Evolutionary conservation across 2,113 vertebrate genomes (phyloP), one percentile per base, ranked within the genome.

Genomic region (Ophthalmolycus amberensis): DNA sequence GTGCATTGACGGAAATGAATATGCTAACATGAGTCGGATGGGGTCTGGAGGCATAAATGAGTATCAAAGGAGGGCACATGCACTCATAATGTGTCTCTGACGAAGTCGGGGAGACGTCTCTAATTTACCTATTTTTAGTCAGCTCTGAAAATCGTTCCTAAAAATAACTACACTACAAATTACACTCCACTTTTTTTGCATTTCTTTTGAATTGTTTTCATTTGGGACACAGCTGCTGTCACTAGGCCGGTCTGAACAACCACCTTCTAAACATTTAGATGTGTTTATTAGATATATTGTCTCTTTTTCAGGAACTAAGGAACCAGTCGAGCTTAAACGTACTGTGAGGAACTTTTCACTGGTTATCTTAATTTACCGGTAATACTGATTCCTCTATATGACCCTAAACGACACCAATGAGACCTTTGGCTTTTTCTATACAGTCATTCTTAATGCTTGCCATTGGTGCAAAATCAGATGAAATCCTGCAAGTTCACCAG

Each of bases 71-170:
- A 77, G 59, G 22, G 58, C 44, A 38, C 44, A 38, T 18, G 37
- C 48, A 12, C 64, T 48, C 6, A 3, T 34, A 50, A 62, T 37
- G 42, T 34, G 32, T 72, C 34, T 71, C 32, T 54, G 50, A 32
- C 54, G 42, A 81, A 79, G 22, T 50, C 64, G 67, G 63, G 69
- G 38, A 81, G 82, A 67, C 18, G 64, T 77, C 58, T 72, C 75
- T 85, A 89, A 89, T 72, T 90, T 89, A 90, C 90, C 88, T 88
- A 91, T 90, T 91, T 94, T 91, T 91, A 87, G 70, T 90, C 83
- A 80, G 63, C 84, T 89, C 90, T 88, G 77, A 88, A 91, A 90
- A 85, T 78, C n/a, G 40, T 80, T 75, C 69, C 89, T 89, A 90
- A 92, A 94, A 91, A 94, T 93, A 94, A 81, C 46, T 10, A 1